Base-by-base conservation (phyloP, 2,113 vertebrate genomes). In the Peromyscus polionotus region DNA sequence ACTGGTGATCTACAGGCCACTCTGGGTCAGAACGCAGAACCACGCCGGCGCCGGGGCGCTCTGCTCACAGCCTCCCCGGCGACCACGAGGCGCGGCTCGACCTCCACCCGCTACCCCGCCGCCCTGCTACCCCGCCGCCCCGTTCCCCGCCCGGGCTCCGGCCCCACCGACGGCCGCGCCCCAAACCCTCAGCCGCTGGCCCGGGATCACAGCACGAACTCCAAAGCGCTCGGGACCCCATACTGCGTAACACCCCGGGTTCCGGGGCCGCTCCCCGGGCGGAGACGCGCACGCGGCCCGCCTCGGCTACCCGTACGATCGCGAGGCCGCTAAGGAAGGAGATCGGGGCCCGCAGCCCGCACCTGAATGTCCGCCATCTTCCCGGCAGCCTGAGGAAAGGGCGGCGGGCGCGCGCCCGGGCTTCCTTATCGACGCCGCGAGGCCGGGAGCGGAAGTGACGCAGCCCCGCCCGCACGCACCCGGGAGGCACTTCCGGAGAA, bases 301-400 rank as follows among this genome's bases (percentile, higher is more conserved):
- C 42, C 42, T 42, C 42, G 42, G 42, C 42, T 42, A 3, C 42
- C 42, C 42, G 42, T 42, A 42, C 42, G 42, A 42, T 42, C 42
- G 42, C 42, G 42, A 42, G 42, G 42, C 42, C 42, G 42, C 42
- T 4, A 42, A 42, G 42, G 42, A 42, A 42, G 3, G 4, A 42
- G 42, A 42, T 42, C 42, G 42, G 42, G 42, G 42, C 42, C 51
- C 12, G 2, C 13, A 88, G 42, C 28, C 4, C 94, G 0, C 3
- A 98, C 98, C 97, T 98, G 98, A 88, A 98, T 98, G 13, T 98
- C 98, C 96, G 98, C 98, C 98, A 98, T 98, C 93, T 97, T 97
- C n/a, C 86, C 89, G 63, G 87, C 86, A 24, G 95, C 72, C 70
- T 10, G 86, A 8, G 57, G 57, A 97, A 96, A 9, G 94, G 73